Conservation (phyloP, 2,888 invertebrate species). For the Nudaria mundana region DNA sequence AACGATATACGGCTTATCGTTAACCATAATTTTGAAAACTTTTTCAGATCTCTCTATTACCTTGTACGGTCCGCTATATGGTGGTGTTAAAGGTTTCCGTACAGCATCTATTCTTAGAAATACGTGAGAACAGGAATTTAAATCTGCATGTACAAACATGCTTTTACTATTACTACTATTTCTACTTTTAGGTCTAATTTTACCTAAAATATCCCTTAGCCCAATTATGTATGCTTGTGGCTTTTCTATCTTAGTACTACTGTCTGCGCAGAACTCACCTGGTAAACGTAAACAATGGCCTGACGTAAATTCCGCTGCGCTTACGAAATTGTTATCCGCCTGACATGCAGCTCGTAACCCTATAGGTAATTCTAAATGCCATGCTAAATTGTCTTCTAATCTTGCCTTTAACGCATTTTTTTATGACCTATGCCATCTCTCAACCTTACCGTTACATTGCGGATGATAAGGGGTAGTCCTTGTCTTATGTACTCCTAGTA, state of each 20-base stretch:
- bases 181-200: neutral
- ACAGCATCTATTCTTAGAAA: neutral
- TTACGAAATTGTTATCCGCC: neutral
- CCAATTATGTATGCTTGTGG: neutral
- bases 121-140: neutral
- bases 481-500: slow-evolving; percentile 15
- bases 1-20: too few species aligned
- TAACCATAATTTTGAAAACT: too few species aligned
- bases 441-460: slow-evolving; percentile 23
- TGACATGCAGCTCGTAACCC: neutral
- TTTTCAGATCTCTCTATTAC: too few species aligned
- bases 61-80: neutral
- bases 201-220: neutral
- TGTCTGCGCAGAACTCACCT: neutral
- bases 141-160: too few species aligned
- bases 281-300: neutral
- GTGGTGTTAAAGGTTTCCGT: neutral
- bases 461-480: slow-evolving; percentile 28
- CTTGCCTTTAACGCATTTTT: slow-evolving; percentile 11
- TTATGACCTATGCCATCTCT: slow-evolving; percentile 22
- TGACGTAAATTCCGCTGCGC: neutral
- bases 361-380: too few species aligned
- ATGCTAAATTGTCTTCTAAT: too few species aligned
- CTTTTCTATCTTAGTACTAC: neutral
- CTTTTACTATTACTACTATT: neutral